Conservation (phyloP, 1,140 invertebrate genomes). For the Drosophila kurseongensis region DNA sequence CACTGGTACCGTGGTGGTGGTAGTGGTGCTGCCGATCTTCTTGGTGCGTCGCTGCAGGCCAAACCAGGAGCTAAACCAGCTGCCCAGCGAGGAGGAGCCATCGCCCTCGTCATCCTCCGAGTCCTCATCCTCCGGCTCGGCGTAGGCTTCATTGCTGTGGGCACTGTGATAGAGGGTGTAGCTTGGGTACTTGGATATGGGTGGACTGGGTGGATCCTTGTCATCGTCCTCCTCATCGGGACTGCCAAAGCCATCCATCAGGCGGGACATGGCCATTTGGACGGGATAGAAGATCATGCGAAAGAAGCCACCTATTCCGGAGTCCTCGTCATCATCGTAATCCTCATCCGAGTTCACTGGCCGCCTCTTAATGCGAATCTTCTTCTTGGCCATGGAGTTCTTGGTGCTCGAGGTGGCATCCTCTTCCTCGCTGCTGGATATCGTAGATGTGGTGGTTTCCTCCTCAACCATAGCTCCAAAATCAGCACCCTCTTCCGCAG, state of each 20-base stretch:
- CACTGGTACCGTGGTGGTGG: slow-evolving; percentile 33
- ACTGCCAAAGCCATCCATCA: slow-evolving; percentile 60
- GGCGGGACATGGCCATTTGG: slow-evolving; percentile 67
- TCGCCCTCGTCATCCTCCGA: slow-evolving; percentile 29
- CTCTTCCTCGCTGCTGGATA: slow-evolving; percentile 4
- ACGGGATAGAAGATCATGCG: slow-evolving; percentile 82
- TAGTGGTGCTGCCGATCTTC: slow-evolving; percentile 53
- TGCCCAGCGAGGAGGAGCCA: slow-evolving; percentile 40
- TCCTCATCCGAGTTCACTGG: slow-evolving; percentile 53
- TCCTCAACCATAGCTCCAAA: slow-evolving; percentile 72
- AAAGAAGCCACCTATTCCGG: slow-evolving; percentile 66
- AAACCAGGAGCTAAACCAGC: slow-evolving; percentile 79
- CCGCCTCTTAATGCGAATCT: slow-evolving; percentile 62
- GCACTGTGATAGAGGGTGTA: slow-evolving; percentile 78
- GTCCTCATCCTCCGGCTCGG: slow-evolving; percentile 16
- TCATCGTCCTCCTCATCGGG: slow-evolving; percentile 35
- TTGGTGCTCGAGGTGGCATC: slow-evolving; percentile 50
- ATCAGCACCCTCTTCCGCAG: slow-evolving; percentile 72
- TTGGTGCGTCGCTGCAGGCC: slow-evolving; percentile 64
- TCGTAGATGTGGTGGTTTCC: not conserved
- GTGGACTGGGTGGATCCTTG: slow-evolving; percentile 26
- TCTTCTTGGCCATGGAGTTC: slow-evolving; percentile 61
- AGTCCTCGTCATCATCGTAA: slow-evolving; percentile 49
- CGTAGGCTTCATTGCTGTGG: slow-evolving; percentile 54
- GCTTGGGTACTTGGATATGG: slow-evolving; percentile 52